Evolutionary conservation across 1,140 invertebrate species (phyloP), one percentile per base, ranked within the genome.

Genomic region (Neodiprion lecontei): DNA sequence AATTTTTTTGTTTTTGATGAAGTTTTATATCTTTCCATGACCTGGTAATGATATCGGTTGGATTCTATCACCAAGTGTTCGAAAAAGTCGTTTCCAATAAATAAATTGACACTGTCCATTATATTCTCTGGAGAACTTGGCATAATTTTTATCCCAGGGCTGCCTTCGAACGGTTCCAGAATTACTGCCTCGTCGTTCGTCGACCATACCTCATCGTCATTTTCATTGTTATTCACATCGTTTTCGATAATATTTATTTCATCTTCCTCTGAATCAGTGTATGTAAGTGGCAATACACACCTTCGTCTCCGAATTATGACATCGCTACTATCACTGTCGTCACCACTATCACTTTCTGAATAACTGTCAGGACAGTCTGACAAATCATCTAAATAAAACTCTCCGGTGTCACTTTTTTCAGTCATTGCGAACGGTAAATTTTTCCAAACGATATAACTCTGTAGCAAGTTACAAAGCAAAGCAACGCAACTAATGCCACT

Each of bases 71-170:
- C 17, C 17, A 21, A 21, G 17, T 21, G 17, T 21, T 21, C 17
- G 17, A 21, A 21, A 21, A 21, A 61, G 53, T 61, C 53, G 53
- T 61, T n/a, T 61, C 53, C 53, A 61, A 61, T 61, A 61, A 61
- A 61, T 61, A 61, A 61, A 61, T 61, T 61, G 1, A 61, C 53
- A 61, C 53, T 61, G n/a, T 61, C 53, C 53, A 61, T 61, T 61
- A 61, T n/a, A 61, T 61, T 61, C n/a, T 61, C 53, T 11, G 53
- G 53, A 61, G 53, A 61, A 61, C 10, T n/a, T 61, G n/a, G 53
- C n/a, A 78, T 61, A 74, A 78, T 74, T 74, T 79, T 77, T 70
- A 75, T 70, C 3, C 70, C 50, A 10, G 67, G 47, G 40, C 40
- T 77, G 50, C 67, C 66, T 72, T 75, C 66, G 12, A 74, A 76